A percentile compares a stretch with the other conserved stretches of the same genome.
Evolutionary conservation across 2,113 vertebrate species (phyloP).

Genomic region (Apistogramma diplotaenia): DNA sequence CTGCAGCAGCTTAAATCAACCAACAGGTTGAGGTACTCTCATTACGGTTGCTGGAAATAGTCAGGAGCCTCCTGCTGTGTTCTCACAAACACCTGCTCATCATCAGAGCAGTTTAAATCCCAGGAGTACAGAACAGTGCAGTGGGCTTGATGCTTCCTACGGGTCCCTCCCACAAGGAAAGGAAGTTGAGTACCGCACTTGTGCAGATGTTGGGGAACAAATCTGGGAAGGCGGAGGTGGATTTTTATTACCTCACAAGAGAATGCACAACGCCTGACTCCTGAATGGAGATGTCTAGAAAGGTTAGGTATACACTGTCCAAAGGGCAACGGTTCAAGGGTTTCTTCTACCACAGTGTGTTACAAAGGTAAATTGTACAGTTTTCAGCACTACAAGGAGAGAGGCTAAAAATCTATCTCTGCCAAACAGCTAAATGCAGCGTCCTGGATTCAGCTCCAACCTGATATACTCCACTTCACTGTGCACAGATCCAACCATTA

Average conservation of each 20-base stretch:
- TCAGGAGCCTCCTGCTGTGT: not conserved
- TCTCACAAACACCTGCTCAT: slow-evolving; percentile 2
- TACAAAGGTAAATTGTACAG: not conserved
- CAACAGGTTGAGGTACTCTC: not conserved
- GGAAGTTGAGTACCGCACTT: not conserved
- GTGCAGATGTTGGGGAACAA: not conserved
- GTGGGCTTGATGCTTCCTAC: not conserved
- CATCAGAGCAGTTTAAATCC: not conserved
- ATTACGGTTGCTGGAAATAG: not conserved
- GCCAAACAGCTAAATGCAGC: not conserved
- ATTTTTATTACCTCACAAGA: not conserved
- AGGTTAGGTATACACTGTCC: not conserved
- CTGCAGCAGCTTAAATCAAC: not conserved
- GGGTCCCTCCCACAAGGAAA: not conserved
- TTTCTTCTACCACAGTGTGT: not conserved
- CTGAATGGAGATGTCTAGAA: not conserved
- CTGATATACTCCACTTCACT: not conserved
- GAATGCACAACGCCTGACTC: not conserved
- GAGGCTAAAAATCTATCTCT: not conserved
- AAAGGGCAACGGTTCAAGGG: not conserved
- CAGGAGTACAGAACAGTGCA: not conserved
- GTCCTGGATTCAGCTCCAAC: not conserved
- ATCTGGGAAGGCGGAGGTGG: not conserved
- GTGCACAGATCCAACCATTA: not conserved
- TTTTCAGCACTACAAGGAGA: not conserved